Conservation (phyloP, 2,113 vertebrate species). For the Salvelinus fontinalis region DNA sequence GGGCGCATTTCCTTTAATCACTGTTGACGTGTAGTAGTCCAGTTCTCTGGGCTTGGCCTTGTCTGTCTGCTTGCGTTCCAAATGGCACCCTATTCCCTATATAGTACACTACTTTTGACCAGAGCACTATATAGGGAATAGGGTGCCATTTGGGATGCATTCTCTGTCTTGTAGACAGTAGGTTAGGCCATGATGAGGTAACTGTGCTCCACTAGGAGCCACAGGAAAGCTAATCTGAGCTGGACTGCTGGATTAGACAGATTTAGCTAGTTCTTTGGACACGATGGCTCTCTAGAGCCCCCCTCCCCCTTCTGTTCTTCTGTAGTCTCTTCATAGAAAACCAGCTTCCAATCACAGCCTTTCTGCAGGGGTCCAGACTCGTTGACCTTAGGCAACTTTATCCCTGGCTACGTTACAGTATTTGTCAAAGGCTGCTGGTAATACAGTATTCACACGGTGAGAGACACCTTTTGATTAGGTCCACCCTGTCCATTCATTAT, state of each 20-base stretch:
- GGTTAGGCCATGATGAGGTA: constrained; percentile 4
- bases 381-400: too few relatives aligned
- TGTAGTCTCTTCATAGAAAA: constrained; percentile 5
- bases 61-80: too few relatives aligned
- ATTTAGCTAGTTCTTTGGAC: constrained; percentile 29
- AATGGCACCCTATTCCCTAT: too few relatives aligned
- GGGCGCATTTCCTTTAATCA: constrained; percentile 20
- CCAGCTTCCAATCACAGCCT: neutral
- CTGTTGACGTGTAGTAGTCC: constrained; percentile 19
- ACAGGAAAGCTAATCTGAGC: constrained; percentile 35
- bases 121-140: neutral
- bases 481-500: neutral
- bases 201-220: constrained; percentile 16
- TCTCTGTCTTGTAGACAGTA: neutral
- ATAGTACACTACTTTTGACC: neutral
- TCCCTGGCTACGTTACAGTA: too few relatives aligned
- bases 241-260: constrained; percentile 41
- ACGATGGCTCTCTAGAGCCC: constrained; percentile 12
- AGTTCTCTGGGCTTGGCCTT: too few relatives aligned
- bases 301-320: neutral
- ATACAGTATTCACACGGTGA: too few relatives aligned
- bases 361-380: too few relatives aligned
- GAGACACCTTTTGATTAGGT: neutral
- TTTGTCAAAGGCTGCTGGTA: too few relatives aligned
- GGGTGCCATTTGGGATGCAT: too few relatives aligned